phyloP scores from a whole-genome alignment of 2,113 vertebrate genomes.

The Pollachius pollachius region DNA sequence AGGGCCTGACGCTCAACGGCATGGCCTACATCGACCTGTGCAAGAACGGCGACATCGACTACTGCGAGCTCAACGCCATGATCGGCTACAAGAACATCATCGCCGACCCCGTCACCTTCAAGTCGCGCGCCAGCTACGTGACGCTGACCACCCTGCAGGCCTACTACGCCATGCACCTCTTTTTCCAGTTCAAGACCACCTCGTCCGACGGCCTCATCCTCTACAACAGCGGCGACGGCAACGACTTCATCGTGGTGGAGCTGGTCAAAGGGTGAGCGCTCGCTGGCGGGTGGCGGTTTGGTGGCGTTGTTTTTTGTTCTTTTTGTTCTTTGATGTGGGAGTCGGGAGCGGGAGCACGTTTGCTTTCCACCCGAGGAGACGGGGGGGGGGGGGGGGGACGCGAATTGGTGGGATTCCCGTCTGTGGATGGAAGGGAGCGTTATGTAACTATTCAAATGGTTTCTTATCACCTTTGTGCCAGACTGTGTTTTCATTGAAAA shows the following conservation, averaged over 20 bases:
- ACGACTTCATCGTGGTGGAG: slow-evolving; percentile 98
- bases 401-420: too few species aligned
- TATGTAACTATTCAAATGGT: not conserved
- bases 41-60: slow-evolving; percentile 98
- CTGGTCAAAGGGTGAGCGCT: slow-evolving; percentile 93
- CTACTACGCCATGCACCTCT: slow-evolving; percentile 99
- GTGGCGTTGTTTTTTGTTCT: too few species aligned
- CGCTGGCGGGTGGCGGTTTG: too few species aligned
- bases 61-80: slow-evolving; percentile 96
- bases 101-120: slow-evolving; percentile 97
- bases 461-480: slow-evolving; percentile 56
- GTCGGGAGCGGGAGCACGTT: too few species aligned
- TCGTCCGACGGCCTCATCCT: slow-evolving; percentile 96
- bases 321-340: too few species aligned
- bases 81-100: slow-evolving; percentile 98
- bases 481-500: slow-evolving; percentile 44
- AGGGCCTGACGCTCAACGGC: slow-evolving; percentile 96
- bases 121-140: slow-evolving; percentile 95
- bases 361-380: too few species aligned
- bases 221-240: slow-evolving; percentile 96
- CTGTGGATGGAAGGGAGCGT: not conserved
- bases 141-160: slow-evolving; percentile 92
- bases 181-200: slow-evolving; percentile 99
- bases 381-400: too few species aligned
- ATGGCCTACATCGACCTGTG: slow-evolving; percentile 99